Evolutionary conservation across 2,113 vertebrate genomes (phyloP), one percentile per base, ranked within the genome.

Genomic region (Hyaena hyaena): DNA sequence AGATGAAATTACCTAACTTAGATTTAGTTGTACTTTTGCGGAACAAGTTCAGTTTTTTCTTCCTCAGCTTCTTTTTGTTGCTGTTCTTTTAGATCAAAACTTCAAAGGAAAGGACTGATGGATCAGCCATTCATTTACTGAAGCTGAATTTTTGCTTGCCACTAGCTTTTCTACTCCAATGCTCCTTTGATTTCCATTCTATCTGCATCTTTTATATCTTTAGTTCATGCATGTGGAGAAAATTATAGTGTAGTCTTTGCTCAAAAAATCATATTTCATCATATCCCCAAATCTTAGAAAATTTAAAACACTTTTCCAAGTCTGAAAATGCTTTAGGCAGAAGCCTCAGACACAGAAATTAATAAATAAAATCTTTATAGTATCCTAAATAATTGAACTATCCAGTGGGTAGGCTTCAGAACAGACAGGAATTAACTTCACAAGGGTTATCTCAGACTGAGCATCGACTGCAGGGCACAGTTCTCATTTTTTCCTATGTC

Each of bases 41-140:
- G 66, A 90, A 81, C 11, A 90, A 96, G 61, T 69, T 84, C 69
- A 10, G 21, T 84, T 66, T 55, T 84, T 58, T 45, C 19, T 15
- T 50, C 23, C 33, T 84, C 53, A 33, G 71, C 24, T 33, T 95
- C n/a, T 55, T 93, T 96, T 94, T 28, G 35, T 87, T 92, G 69
- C 80, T 96, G 50, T 66, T 90, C 55, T 86, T 92, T 97, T 69
- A 95, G n/a, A 96, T 96, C 69, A 84, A 90, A 92, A 90, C 82
- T 94, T 97, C 95, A 98, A 95, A 98, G 95, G 48, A 82, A 92
- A 90, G 48, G 43, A 26, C 31, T 50, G 68, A 86, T 90, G 79
- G 77, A 83, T 93, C 87, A 81, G 85, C 50, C 39, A 63, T 63
- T 96, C 68, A 84, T 81, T 95, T 82, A 95, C 83, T 83, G 4